phyloP scores from a whole-genome alignment of 2,113 vertebrate genomes.

The Erythrocercus mccallii region DNA sequence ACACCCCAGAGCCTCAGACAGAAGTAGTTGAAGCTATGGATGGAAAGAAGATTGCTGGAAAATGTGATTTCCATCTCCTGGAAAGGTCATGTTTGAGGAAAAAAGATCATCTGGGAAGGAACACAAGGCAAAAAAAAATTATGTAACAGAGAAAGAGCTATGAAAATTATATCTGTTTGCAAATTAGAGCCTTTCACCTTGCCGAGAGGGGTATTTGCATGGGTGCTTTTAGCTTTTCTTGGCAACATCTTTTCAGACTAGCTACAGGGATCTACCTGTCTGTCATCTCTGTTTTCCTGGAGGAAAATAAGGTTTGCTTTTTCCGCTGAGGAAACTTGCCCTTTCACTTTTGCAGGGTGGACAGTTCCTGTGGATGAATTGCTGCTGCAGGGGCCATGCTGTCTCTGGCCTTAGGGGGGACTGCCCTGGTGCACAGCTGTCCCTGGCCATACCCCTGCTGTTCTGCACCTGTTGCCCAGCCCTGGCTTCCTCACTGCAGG shows the following conservation, averaged over 20 bases:
- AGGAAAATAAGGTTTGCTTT: not conserved
- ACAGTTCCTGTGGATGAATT: not conserved
- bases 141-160: not conserved
- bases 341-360: not conserved
- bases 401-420: not conserved
- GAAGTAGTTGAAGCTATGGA: not conserved
- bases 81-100: not conserved
- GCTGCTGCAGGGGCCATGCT: fast-evolving
- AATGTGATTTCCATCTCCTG: not conserved
- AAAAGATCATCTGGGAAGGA: not conserved
- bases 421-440: fast-evolving
- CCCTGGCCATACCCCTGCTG: not conserved
- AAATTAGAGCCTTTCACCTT: not conserved
- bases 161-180: not conserved
- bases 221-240: not conserved
- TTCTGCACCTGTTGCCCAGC: fast-evolving
- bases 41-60: not conserved
- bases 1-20: not conserved
- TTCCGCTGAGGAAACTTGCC: not conserved
- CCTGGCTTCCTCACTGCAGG: fast-evolving
- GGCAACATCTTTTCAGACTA: not conserved
- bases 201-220: not conserved
- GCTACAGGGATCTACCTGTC: not conserved
- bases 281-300: not conserved
- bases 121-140: not conserved